These are phyloP conservation scores for Enteromius paludinosus DNA, from an alignment of 2,797 vertebrate genomes.

Conservation along the genomic window DNA sequence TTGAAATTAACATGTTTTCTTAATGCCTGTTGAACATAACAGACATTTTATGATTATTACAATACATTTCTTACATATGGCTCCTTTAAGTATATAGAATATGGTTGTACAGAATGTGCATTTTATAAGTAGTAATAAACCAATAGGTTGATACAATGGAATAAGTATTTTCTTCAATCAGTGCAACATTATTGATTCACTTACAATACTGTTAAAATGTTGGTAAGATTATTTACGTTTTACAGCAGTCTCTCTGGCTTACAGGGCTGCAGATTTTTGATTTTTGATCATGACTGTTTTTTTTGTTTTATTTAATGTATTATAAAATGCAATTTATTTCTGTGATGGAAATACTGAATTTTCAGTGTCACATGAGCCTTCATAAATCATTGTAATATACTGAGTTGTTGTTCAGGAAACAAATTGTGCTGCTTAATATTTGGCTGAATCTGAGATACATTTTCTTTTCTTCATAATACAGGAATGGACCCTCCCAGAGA, in stretches of 20 bases:
- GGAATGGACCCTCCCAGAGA: constrained; percentile 91
- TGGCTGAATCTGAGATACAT: background rate
- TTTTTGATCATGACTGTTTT: background rate
- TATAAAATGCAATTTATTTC: background rate
- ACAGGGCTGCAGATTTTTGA: background rate
- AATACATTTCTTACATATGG: too few species aligned
- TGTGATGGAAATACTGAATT: background rate
- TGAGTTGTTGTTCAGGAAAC: background rate
- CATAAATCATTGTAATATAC: background rate
- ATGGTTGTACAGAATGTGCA: too few species aligned
- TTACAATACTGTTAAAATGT: background rate
- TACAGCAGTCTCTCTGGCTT: background rate
- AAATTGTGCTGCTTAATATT: background rate
- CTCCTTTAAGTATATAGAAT: too few species aligned
- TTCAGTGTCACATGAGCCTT: background rate
- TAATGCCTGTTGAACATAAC: too few species aligned
- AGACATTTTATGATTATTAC: too few species aligned
- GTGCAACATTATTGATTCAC: background rate
- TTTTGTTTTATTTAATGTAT: constrained; percentile 1
- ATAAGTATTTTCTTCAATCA: background rate
- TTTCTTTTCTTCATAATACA: constrained; percentile 58
- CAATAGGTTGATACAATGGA: background rate
- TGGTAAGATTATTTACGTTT: background rate
- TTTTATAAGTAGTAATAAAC: background rate
- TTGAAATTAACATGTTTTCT: too few species aligned